A percentile compares a stretch with the other conserved stretches of the same genome.
Evolutionary conservation across 2,113 vertebrate species (phyloP).

Genomic region (Bombycilla garrulus): DNA sequence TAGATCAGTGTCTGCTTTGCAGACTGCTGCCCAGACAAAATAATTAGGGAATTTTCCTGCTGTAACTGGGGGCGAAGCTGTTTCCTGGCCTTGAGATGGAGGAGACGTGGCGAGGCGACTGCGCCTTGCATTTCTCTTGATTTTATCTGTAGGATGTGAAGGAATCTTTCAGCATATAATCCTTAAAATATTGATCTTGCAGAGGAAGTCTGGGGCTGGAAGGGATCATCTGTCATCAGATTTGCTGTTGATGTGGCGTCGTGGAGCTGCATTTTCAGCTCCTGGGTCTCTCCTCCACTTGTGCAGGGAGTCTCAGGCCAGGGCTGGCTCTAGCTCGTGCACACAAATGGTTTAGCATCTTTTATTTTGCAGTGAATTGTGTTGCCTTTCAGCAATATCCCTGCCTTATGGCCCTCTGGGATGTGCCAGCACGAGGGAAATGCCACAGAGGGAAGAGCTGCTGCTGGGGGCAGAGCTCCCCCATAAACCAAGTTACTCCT

Average conservation of each 20-base stretch:
- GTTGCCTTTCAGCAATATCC: background rate
- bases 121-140: background rate
- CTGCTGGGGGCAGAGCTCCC: background rate
- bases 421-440: background rate
- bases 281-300: background rate
- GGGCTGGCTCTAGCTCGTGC: accelerated
- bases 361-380: background rate
- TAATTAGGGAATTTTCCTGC: slow-evolving; percentile 11
- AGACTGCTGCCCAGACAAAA: background rate
- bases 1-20: background rate
- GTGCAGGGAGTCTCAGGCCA: background rate
- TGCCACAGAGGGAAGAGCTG: background rate
- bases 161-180: slow-evolving; percentile 14
- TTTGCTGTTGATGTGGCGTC: background rate
- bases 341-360: background rate
- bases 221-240: background rate
- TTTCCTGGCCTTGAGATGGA: background rate
- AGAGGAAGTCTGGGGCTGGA: background rate
- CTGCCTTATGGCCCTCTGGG: background rate
- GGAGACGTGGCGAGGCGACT: background rate
- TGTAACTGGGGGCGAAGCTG: background rate
- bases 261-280: background rate
- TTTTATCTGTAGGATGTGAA: background rate
- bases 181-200: background rate
- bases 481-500: background rate